A percentile compares a stretch with the other conserved stretches of the same genome.
Conservation (phyloP, 2,113 vertebrate genomes). For the Corapipo altera region DNA sequence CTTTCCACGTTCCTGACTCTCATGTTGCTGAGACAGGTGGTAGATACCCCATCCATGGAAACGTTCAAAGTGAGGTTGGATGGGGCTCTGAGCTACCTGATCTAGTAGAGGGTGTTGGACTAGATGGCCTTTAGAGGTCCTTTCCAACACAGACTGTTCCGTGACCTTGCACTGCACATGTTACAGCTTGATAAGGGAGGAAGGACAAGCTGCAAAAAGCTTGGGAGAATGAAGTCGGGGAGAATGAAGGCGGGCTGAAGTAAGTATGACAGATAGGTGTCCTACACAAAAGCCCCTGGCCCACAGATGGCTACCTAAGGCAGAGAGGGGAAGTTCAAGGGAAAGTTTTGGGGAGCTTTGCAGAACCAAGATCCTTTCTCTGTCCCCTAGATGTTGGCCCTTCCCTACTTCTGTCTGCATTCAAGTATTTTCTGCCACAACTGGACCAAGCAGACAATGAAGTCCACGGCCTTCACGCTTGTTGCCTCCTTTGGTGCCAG, state of each 20-base stretch:
- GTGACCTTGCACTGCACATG: background rate
- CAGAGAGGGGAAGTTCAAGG: background rate
- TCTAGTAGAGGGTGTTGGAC: background rate
- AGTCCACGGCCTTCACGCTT: fast-evolving
- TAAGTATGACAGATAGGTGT: background rate
- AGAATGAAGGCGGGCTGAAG: background rate
- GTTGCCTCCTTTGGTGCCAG: background rate
- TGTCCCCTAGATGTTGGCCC: background rate
- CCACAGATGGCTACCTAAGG: background rate
- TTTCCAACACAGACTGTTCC: background rate
- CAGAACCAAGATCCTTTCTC: background rate
- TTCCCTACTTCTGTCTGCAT: background rate
- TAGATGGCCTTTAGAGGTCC: background rate
- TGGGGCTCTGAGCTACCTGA: background rate
- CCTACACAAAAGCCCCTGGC: background rate
- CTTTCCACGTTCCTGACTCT: background rate
- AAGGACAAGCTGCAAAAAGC: background rate
- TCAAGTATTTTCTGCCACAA: background rate
- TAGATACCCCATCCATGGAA: background rate
- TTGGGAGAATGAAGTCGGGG: too few relatives aligned
- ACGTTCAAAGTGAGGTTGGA: background rate
- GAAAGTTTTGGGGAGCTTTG: background rate
- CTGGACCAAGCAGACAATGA: background rate
- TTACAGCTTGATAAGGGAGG: background rate
- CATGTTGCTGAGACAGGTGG: background rate